Percentiles rank a stretch among this genome's conserved stretches.
phyloP scores from a whole-genome alignment of 2,797 vertebrate species.

The Petrocephalus sullivani region DNA sequence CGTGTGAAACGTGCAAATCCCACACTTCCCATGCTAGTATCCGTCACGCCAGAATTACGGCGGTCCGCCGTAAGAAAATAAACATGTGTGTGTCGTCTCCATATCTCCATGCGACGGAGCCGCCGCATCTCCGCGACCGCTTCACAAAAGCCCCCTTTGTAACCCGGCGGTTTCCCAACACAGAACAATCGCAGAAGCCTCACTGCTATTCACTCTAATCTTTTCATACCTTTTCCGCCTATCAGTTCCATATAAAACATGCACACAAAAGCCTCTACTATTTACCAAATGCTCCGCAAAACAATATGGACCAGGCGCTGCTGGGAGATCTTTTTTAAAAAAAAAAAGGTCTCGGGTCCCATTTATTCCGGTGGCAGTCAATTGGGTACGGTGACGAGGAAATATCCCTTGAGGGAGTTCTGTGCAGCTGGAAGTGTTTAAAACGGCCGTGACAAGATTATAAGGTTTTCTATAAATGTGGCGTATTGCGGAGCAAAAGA shows the following conservation, averaged over 20 bases:
- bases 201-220: constrained; percentile 19
- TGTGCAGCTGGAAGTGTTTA: background rate
- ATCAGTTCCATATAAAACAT: constrained; percentile 25
- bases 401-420: background rate
- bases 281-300: constrained; percentile 35
- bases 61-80: background rate
- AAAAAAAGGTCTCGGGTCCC: background rate
- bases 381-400: background rate
- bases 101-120: background rate
- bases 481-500: background rate
- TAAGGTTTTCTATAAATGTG: background rate
- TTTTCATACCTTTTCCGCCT: constrained; percentile 30
- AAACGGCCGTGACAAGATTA: background rate
- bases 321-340: constrained; percentile 44
- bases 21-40: constrained; percentile 17
- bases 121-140: background rate
- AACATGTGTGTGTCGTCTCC: constrained; percentile 4
- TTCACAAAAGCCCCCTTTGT: constrained; percentile 1
- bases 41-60: constrained; percentile 16
- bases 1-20: constrained; percentile 19
- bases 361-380: background rate
- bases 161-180: constrained; percentile 10
- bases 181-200: constrained; percentile 1
- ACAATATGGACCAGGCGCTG: constrained; percentile 36
- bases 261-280: constrained; percentile 29